Evolutionary conservation across 2,888 invertebrate species (phyloP).

Genomic region (Heliconius aoede): DNA sequence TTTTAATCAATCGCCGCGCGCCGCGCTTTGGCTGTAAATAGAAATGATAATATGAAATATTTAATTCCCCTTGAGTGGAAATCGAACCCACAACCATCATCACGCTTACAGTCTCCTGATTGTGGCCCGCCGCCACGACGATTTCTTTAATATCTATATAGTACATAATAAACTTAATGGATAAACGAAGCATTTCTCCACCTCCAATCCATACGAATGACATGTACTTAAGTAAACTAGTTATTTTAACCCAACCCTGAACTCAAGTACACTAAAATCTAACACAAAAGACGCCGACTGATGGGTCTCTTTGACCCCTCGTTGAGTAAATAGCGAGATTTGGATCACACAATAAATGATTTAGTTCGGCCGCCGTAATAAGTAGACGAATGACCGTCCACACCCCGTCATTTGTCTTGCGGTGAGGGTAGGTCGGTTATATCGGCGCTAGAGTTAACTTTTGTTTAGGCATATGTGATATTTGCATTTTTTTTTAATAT

Average conservation of each 20-base stretch:
- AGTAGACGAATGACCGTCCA: slow-evolving; percentile 74
- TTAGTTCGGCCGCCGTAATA: slow-evolving; percentile 76
- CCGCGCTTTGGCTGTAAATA: too few species aligned
- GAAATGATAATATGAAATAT: not conserved
- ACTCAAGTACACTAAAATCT: slow-evolving; percentile 5
- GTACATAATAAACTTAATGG: too few species aligned
- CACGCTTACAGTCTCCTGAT: not conserved
- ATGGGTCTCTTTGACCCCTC: slow-evolving; percentile 69
- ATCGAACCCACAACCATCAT: not conserved
- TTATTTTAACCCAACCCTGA: not conserved
- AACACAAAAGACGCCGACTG: slow-evolving; percentile 57
- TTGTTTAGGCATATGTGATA: not conserved
- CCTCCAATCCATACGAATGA: not conserved
- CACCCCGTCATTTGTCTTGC: slow-evolving; percentile 73
- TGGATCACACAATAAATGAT: slow-evolving; percentile 78
- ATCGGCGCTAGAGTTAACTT: slow-evolving; percentile 4
- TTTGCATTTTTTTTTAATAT: not conserved
- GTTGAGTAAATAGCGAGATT: slow-evolving; percentile 76
- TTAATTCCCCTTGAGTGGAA: not conserved
- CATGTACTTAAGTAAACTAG: not conserved
- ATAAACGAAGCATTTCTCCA: not conserved
- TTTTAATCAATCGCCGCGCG: too few species aligned
- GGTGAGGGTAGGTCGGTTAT: slow-evolving; percentile 43
- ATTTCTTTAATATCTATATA: too few species aligned
- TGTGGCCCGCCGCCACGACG: not conserved